These are phyloP conservation scores for Hypsopygia costalis DNA, from an alignment of 2,888 invertebrate species.

Conservation along the genomic window DNA sequence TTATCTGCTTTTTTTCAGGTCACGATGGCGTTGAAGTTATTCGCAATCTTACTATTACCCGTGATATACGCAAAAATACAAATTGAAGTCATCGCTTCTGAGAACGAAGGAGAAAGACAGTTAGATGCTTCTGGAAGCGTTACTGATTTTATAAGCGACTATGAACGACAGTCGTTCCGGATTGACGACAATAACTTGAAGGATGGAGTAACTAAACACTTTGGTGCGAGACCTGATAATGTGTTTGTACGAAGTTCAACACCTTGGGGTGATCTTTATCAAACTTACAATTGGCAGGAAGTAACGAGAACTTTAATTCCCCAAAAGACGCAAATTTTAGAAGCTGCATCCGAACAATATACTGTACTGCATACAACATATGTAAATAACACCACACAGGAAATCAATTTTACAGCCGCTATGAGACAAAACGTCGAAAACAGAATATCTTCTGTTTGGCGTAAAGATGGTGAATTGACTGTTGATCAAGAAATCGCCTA, in stretches of 20 bases:
- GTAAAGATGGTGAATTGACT: too few species aligned
- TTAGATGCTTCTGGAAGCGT: constrained; percentile 27
- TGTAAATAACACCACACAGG: constrained; percentile 25
- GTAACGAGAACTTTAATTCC: constrained; percentile 35
- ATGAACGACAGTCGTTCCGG: constrained; percentile 31
- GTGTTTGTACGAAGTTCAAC: constrained; percentile 39
- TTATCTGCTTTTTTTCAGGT: constrained; percentile 6
- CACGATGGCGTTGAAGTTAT: constrained; percentile 15
- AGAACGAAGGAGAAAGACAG: constrained; percentile 14
- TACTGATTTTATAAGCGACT: constrained; percentile 28
- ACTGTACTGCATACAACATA: constrained; percentile 24
- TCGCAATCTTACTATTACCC: constrained; percentile 22
- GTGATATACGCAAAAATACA: constrained; percentile 30
- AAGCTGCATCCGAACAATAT: constrained; percentile 20
- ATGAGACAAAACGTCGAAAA: constrained; percentile 28
- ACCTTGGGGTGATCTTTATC: constrained; percentile 44
- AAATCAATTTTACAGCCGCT: too few species aligned
- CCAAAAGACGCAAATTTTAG: constrained; percentile 20
- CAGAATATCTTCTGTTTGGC: constrained; percentile 28
- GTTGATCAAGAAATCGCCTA: too few species aligned
- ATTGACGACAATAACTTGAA: constrained; percentile 34
- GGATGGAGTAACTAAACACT: constrained; percentile 23
- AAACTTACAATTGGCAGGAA: constrained; percentile 33
- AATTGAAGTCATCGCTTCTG: constrained; percentile 28
- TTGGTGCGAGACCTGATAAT: constrained; percentile 31